These are phyloP conservation scores for Thumatha senex DNA, from an alignment of 2,888 invertebrate species.

Conservation along the genomic window DNA sequence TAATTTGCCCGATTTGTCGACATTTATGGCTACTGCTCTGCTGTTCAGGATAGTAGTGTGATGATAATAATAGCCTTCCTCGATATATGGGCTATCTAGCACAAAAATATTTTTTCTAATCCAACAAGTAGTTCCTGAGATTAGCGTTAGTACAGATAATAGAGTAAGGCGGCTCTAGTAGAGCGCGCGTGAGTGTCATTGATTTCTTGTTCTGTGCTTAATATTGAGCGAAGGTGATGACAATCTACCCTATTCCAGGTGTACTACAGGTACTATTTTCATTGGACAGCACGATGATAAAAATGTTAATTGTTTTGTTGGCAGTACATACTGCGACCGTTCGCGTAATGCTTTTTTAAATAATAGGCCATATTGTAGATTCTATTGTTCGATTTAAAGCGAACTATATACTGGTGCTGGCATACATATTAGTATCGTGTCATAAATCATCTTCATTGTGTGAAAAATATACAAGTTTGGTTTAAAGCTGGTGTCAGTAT, in stretches of 20 bases:
- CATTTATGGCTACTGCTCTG: too few relatives aligned
- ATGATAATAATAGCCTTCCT: too few relatives aligned
- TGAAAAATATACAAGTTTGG: not conserved
- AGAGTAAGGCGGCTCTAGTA: too few relatives aligned
- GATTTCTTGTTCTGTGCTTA: constrained; percentile 64
- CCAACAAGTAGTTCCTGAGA: too few relatives aligned
- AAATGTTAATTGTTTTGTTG: constrained; percentile 2
- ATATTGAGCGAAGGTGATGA: constrained; percentile 62
- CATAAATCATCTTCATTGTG: not conserved
- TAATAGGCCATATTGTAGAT: not conserved
- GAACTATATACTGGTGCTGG: not conserved
- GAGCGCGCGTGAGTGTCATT: too few relatives aligned
- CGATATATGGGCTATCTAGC: too few relatives aligned
- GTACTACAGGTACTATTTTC: constrained; percentile 32
- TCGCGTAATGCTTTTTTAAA: not conserved
- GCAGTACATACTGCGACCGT: not conserved
- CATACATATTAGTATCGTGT: not conserved
- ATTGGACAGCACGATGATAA: constrained; percentile 32
- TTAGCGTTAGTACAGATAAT: too few relatives aligned
- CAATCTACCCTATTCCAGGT: constrained; percentile 38
- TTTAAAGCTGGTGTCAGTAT: not conserved
- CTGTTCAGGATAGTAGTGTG: too few relatives aligned
- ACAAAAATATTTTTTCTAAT: too few relatives aligned
- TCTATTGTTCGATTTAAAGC: not conserved
- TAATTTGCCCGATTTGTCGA: too few relatives aligned